Evolutionary conservation across 2,113 vertebrate species (phyloP).

Genomic region (Chrysemys picta): DNA sequence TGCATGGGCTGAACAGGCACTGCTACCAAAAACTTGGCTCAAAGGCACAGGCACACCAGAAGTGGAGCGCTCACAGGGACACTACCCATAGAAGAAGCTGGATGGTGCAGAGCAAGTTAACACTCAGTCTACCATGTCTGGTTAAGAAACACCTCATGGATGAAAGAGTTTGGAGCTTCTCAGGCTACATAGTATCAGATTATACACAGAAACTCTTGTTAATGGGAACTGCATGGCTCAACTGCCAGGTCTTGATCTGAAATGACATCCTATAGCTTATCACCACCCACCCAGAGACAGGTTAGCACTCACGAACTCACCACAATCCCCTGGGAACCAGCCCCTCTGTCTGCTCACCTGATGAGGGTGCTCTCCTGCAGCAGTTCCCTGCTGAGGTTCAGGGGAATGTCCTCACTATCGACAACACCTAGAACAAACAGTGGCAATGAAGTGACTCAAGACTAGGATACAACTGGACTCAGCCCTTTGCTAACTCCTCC

Average conservation of each 20-base stretch:
- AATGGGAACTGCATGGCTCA: neutral
- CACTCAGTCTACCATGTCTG: neutral
- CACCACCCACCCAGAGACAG: neutral
- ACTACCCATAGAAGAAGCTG: neutral
- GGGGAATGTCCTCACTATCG: slow-evolving; percentile 97
- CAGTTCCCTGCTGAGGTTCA: slow-evolving; percentile 97
- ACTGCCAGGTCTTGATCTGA: neutral
- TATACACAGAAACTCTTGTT: neutral
- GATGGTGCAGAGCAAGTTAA: neutral
- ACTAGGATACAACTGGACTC: neutral
- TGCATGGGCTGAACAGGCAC: neutral
- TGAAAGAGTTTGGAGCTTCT: neutral
- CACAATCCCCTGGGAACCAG: neutral
- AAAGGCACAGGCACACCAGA: neutral
- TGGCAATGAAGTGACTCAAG: neutral
- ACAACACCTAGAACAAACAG: slow-evolving; percentile 88
- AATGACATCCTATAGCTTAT: neutral
- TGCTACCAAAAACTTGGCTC: neutral
- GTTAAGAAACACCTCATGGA: neutral
- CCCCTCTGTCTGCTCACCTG: slow-evolving; percentile 79
- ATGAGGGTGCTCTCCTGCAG: slow-evolving; percentile 95
- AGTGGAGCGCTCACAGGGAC: neutral
- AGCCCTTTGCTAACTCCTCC: neutral
- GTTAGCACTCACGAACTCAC: neutral
- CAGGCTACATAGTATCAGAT: neutral